These are phyloP conservation scores for Archaeoteleia sp. DNA, from an alignment of 2,888 invertebrate species.

Conservation along the genomic window DNA sequence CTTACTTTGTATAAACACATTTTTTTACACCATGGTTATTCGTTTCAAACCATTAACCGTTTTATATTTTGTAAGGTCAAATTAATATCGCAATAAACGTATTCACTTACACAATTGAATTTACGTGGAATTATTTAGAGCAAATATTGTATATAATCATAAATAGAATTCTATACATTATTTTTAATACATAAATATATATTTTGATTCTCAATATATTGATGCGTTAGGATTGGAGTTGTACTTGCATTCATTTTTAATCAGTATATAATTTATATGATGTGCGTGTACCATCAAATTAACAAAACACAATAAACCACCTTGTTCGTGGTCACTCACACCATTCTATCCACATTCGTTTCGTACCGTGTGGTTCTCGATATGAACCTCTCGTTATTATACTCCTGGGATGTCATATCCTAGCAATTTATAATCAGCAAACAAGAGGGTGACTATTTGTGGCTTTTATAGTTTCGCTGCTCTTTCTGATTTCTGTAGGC, in stretches of 20 bases:
- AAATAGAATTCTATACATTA: too few species aligned
- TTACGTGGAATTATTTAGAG: too few species aligned
- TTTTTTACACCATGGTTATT: conserved; percentile 29
- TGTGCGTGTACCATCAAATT: not conserved
- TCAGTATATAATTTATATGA: not conserved
- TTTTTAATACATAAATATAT: too few species aligned
- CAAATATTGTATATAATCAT: too few species aligned
- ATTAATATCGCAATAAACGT: too few species aligned
- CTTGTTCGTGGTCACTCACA: conserved; percentile 7
- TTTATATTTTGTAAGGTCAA: too few species aligned
- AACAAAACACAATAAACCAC: not conserved
- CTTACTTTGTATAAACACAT: conserved; percentile 18
- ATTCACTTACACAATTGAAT: conserved; percentile 14
- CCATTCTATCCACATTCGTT: conserved; percentile 10
- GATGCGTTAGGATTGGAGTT: too few species aligned
- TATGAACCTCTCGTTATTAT: conserved; percentile 5
- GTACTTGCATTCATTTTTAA: not conserved
- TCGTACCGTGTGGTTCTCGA: not conserved
- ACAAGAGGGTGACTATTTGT: conserved; percentile 3
- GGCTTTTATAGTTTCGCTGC: not conserved
- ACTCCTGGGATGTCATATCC: not conserved
- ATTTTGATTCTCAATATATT: too few species aligned
- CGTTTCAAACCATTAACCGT: conserved; percentile 32
- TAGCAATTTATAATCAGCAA: conserved; percentile 5
- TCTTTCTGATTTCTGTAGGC: conserved; percentile 1